phyloP scores from a whole-genome alignment of 2,113 vertebrate genomes.

The Lutjanus erythropterus region DNA sequence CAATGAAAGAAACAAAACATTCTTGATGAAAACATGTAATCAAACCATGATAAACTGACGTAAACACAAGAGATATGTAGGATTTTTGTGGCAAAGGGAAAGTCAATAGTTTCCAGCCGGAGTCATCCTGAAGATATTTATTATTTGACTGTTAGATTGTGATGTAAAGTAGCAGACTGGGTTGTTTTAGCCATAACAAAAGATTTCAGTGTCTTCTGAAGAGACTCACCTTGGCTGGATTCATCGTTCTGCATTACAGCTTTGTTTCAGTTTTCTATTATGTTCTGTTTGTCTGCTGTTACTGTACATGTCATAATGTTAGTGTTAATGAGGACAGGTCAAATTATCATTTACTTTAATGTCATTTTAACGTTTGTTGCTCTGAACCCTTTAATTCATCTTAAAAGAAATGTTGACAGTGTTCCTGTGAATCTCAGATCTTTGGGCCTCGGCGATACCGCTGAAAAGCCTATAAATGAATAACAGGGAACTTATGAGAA shows the following conservation, averaged over 20 bases:
- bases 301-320: too few relatives aligned
- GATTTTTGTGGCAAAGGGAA: slow-evolving; percentile 50
- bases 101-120: slow-evolving; percentile 15
- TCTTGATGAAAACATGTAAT: neutral
- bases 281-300: too few relatives aligned
- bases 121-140: slow-evolving; percentile 37
- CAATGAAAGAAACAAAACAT: neutral
- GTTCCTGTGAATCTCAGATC: too few relatives aligned
- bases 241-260: neutral
- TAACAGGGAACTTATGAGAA: too few relatives aligned
- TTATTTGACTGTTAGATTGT: neutral
- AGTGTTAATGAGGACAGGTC: neutral
- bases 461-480: too few relatives aligned
- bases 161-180: slow-evolving; percentile 3
- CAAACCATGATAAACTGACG: neutral
- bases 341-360: neutral
- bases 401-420: too few relatives aligned
- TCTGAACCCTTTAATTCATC: neutral
- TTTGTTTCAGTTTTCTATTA: too few relatives aligned
- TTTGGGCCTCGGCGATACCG: too few relatives aligned
- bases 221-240: neutral
- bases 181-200: slow-evolving; percentile 4
- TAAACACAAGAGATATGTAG: slow-evolving; percentile 5
- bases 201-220: neutral
- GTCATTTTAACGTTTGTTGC: neutral